Base-by-base conservation (phyloP, 2,113 vertebrate genomes). In the Pomatorhinus ruficollis region DNA sequence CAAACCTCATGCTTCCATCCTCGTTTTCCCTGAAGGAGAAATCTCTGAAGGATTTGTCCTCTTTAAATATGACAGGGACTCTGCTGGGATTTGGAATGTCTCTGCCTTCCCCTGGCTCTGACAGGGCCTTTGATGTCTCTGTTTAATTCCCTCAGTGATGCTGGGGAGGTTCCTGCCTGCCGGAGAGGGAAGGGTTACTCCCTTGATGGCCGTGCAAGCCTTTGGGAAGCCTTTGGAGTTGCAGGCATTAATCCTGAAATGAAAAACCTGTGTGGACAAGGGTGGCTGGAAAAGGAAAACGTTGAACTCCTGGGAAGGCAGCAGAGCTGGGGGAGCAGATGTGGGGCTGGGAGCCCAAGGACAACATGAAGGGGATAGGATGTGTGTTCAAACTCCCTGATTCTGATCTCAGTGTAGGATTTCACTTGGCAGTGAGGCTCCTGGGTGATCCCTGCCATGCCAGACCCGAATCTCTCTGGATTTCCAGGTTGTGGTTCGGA, bases 61-160 rank as follows among this genome's bases (percentile, higher is more conserved):
- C n/a, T 91, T 83, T 17, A 74, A 92, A 70, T 57, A 61, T 39
- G 49, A 56, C 47, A 63, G 42, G 83, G 63, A 56, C 52, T 57
- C 27, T 63, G 63, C 69, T 92, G 54, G 90, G 76, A 78, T 65
- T 89, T 15, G 3, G 45, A 74, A 87, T 52, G 24, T 33, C 87
- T 65, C 17, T 65, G 86, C 47, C 70, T 95, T 92, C 68, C 56
- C 35, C 89, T 87, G 82, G 40, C 89, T 93, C 70, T 79, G 87
- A 59, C 11, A 17, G 59, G 24, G 77, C 79, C 82, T 94, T 90
- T 94, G 87, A 95, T 97, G 76, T 71, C 90, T 94, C 65, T 97
- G 63, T 91, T 95, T 77, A 50, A 94, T 88, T 94, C 92, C 85
- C 54, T 90, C 87, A 47, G 70, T 84, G 79, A 35, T 52, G 42